phyloP scores from a whole-genome alignment of 1,140 invertebrate genomes.

The Eupristina koningsbergeri region DNA sequence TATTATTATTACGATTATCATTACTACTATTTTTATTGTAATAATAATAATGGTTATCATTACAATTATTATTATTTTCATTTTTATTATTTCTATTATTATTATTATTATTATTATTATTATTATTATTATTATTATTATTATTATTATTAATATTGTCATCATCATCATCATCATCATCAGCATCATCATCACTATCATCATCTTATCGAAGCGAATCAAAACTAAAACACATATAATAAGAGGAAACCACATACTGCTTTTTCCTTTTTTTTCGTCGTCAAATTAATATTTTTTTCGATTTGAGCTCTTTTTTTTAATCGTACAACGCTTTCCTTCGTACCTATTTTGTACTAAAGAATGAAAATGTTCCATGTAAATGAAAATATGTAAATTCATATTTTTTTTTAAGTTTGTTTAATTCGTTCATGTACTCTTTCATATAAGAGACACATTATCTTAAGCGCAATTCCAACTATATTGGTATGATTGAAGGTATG shows the following conservation, averaged over 20 bases:
- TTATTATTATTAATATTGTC: conserved; percentile 45
- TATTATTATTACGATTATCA: conserved; percentile 44
- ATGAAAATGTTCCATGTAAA: conserved; percentile 19
- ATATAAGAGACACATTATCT: not conserved
- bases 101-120: conserved; percentile 31
- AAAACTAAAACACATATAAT: conserved; percentile 37
- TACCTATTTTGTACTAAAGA: not conserved
- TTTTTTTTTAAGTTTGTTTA: conserved; percentile 19
- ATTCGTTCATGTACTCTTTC: not conserved
- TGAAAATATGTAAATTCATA: conserved; percentile 29
- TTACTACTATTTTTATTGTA: conserved; percentile 44
- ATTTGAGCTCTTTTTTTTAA: not conserved
- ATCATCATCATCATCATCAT: too few relatives aligned
- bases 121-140: conserved; percentile 40
- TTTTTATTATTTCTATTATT: not conserved
- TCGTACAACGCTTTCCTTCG: not conserved
- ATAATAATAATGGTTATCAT: conserved; percentile 41
- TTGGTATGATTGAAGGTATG: conserved; percentile 14
- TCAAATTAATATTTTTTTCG: conserved; percentile 35
- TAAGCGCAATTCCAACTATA: not conserved
- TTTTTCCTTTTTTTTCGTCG: conserved; percentile 30
- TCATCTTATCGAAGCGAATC: conserved; percentile 47
- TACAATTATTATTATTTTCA: not conserved
- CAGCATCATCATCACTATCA: conserved; percentile 17
- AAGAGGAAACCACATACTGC: conserved; percentile 32